Percentiles rank a stretch among this genome's conserved stretches.
phyloP scores from a whole-genome alignment of 2,888 invertebrate species.

The Barypeithes pellucidus region DNA sequence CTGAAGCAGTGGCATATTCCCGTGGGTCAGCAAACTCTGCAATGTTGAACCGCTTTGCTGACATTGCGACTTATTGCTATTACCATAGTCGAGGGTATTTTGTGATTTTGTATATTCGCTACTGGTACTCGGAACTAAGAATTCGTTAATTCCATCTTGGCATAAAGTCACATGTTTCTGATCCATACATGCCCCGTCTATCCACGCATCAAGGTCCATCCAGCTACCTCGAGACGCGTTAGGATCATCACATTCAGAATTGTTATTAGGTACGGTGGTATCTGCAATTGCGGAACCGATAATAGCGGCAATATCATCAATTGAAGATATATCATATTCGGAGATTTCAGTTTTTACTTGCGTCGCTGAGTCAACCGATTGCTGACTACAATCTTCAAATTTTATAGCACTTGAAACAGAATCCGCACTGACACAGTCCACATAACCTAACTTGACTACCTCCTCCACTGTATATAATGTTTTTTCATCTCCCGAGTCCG shows the following conservation, averaged over 20 bases:
- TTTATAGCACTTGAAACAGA: constrained; percentile 74
- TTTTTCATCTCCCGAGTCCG: constrained; percentile 72
- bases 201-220: constrained; percentile 93
- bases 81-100: constrained; percentile 72
- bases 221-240: constrained; percentile 86
- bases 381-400: constrained; percentile 74
- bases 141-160: constrained; percentile 80
- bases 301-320: constrained; percentile 89
- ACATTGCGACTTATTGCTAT: constrained; percentile 66
- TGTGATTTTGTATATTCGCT: constrained; percentile 70
- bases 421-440: constrained; percentile 72
- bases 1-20: constrained; percentile 87
- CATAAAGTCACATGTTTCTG: constrained; percentile 78
- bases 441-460: constrained; percentile 70
- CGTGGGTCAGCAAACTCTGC: constrained; percentile 84
- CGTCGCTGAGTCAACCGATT: constrained; percentile 69
- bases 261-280: constrained; percentile 83
- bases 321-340: constrained; percentile 81
- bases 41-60: constrained; percentile 79
- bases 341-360: constrained; percentile 74
- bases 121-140: constrained; percentile 78
- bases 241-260: constrained; percentile 78
- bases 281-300: constrained; percentile 93
- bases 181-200: constrained; percentile 85
- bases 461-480: constrained; percentile 72